phyloP scores from a whole-genome alignment of 2,113 vertebrate genomes.

The Anoplopoma fimbria region DNA sequence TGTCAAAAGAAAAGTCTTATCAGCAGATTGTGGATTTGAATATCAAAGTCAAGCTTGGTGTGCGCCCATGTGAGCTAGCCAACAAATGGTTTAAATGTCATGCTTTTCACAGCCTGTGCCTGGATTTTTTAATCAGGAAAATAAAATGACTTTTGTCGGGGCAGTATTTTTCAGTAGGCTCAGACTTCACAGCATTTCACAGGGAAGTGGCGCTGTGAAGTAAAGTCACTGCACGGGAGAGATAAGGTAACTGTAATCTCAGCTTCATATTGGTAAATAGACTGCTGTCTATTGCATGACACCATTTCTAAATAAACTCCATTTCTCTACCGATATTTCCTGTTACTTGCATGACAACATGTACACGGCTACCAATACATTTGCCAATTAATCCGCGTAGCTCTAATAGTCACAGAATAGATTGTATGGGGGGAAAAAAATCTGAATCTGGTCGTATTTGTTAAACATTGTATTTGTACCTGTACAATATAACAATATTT shows the following conservation, averaged over 20 bases:
- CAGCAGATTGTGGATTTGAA: slow-evolving; percentile 12
- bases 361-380: not conserved
- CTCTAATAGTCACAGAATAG: not conserved
- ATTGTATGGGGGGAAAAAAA: not conserved
- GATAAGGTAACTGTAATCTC: slow-evolving; percentile 38
- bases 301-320: not conserved
- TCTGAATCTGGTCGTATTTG: not conserved
- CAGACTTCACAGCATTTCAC: slow-evolving; percentile 11
- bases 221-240: slow-evolving; percentile 19
- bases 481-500: not conserved
- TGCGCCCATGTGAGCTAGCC: not conserved
- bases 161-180: not conserved
- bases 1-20: not conserved
- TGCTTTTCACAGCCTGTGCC: slow-evolving; percentile 8
- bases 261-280: not conserved
- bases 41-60: slow-evolving; percentile 11
- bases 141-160: not conserved
- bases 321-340: not conserved
- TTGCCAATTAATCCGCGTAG: not conserved
- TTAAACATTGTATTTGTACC: not conserved
- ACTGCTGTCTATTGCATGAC: not conserved
- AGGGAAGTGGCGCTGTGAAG: slow-evolving; percentile 4
- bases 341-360: not conserved
- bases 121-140: not conserved
- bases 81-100: slow-evolving; percentile 23